Percentiles rank a stretch among this genome's conserved stretches.
Evolutionary conservation across 2,113 vertebrate species (phyloP).

Genomic region (Daphoenositta chrysoptera): DNA sequence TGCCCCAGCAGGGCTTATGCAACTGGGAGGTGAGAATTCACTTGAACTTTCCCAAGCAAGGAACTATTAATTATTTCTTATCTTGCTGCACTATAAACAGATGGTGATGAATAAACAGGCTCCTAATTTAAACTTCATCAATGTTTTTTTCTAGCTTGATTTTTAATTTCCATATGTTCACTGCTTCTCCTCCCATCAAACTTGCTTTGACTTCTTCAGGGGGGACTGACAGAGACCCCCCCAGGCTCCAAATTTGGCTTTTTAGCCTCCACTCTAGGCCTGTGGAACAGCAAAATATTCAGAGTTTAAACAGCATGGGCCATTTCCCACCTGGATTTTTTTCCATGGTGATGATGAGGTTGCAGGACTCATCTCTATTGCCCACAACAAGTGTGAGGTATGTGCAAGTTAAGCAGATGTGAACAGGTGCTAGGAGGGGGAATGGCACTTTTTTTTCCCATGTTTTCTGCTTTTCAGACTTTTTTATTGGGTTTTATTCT

Average conservation of each 20-base stretch:
- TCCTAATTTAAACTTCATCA: conserved; percentile 59
- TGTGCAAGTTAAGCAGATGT: neutral
- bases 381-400: neutral
- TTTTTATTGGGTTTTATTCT: neutral
- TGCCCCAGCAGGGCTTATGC: neutral
- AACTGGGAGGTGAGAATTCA: conserved; percentile 30
- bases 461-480: neutral
- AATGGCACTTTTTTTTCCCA: accelerated
- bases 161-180: conserved; percentile 53
- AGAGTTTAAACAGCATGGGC: neutral
- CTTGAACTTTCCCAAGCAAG: conserved; percentile 23
- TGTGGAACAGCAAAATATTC: neutral
- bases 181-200: neutral
- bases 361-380: neutral
- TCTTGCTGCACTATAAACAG: conserved; percentile 51
- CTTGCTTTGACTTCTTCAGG: neutral
- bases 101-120: conserved; percentile 54
- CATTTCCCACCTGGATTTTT: neutral
- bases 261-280: neutral
- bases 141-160: conserved; percentile 3
- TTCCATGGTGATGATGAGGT: neutral
- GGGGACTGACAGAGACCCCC: neutral
- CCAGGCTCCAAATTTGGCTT: neutral
- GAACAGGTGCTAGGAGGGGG: neutral
- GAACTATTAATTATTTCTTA: conserved; percentile 59